These are phyloP conservation scores for Cyclopterus lumpus DNA, from an alignment of 2,797 vertebrate genomes.

Conservation along the genomic window DNA sequence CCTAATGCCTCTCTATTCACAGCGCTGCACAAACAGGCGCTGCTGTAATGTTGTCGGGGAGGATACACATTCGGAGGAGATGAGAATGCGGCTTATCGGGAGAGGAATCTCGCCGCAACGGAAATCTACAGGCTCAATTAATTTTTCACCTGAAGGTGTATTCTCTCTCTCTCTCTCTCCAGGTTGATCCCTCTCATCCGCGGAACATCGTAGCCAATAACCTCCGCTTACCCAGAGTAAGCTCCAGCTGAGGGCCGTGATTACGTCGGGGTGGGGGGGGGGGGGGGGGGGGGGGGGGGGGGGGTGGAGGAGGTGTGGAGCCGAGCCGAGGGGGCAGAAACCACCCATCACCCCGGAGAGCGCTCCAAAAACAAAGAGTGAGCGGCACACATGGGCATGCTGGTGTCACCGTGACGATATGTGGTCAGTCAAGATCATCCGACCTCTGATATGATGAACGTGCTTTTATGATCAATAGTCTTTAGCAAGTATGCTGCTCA, in stretches of 20 bases:
- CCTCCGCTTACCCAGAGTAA: conserved; percentile 33
- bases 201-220: conserved; percentile 41
- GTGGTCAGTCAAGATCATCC: neutral
- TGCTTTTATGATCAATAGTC: neutral
- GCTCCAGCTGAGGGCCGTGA: conserved; percentile 53
- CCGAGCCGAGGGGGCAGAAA: conserved; percentile 45
- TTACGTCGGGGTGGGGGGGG: neutral
- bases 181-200: conserved; percentile 49
- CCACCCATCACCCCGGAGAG: conserved; percentile 39
- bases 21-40: conserved; percentile 28
- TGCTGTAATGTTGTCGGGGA: conserved; percentile 51
- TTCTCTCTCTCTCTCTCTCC: conserved; percentile 28
- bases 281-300: too few species aligned
- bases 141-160: conserved; percentile 61
- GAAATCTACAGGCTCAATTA: conserved; percentile 69
- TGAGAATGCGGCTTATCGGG: conserved; percentile 27
- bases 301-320: conserved; percentile 61
- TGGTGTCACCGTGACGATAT: neutral
- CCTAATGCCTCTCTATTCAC: conserved; percentile 56
- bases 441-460: neutral
- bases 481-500: neutral
- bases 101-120: conserved; percentile 12
- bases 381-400: neutral
- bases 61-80: conserved; percentile 21
- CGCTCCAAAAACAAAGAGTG: neutral